Evolutionary conservation across 2,888 invertebrate species (phyloP).

Genomic region (Microctonus hyperodae): DNA sequence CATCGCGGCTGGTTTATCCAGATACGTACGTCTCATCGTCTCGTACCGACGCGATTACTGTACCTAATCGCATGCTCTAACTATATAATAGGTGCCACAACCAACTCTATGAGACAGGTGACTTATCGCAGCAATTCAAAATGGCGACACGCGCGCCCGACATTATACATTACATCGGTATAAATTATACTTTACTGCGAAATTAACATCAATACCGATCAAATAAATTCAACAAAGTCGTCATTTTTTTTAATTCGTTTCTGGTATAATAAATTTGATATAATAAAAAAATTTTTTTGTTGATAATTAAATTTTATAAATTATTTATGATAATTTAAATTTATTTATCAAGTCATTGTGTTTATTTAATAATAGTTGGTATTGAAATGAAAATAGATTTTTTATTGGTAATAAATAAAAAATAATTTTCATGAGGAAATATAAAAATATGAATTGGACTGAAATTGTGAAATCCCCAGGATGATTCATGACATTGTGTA

Average conservation of each 20-base stretch:
- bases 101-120: conserved; percentile 51
- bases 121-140: conserved; percentile 57
- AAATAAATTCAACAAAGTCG: too few relatives aligned
- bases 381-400: too few relatives aligned
- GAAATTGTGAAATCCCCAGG: not conserved
- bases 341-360: too few relatives aligned
- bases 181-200: conserved; percentile 36
- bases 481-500: not conserved
- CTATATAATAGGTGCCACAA: conserved; percentile 24
- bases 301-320: too few relatives aligned
- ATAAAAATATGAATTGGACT: conserved; percentile 27
- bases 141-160: conserved; percentile 41
- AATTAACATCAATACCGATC: not conserved
- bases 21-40: conserved; percentile 47
- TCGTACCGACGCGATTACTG: conserved; percentile 32
- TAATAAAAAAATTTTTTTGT: too few relatives aligned
- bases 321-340: too few relatives aligned
- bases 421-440: not conserved
- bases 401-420: too few relatives aligned
- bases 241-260: not conserved
- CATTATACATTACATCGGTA: conserved; percentile 23
- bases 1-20: conserved; percentile 55
- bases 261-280: not conserved
- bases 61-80: conserved; percentile 45
- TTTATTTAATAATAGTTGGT: too few relatives aligned